Evolutionary conservation across 2,797 vertebrate species (phyloP).

Genomic region (Myotis myotis): DNA sequence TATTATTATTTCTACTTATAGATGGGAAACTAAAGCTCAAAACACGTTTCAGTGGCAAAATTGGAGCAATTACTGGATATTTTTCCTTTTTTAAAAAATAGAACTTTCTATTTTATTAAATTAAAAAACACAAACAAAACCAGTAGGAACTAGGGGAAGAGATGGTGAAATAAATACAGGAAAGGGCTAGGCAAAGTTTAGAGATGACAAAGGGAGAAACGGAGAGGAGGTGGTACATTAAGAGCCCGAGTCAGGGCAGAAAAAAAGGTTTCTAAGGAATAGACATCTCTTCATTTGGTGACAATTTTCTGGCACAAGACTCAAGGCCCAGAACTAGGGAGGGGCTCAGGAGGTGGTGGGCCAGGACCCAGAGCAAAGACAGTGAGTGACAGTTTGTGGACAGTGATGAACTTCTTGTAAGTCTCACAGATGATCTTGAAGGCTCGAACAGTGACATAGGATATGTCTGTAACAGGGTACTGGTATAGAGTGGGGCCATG

Average conservation of each 20-base stretch:
- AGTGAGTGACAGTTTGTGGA: constrained; percentile 92
- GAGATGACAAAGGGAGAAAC: not conserved
- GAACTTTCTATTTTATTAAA: constrained; percentile 66
- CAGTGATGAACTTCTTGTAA: constrained; percentile 94
- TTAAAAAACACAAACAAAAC: constrained; percentile 62
- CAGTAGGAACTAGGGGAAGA: not conserved
- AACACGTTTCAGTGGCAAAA: not conserved
- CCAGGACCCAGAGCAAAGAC: constrained; percentile 81
- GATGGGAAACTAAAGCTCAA: not conserved
- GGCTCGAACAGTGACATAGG: constrained; percentile 91
- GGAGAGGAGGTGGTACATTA: not conserved
- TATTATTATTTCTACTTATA: not conserved
- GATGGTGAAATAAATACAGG: not conserved
- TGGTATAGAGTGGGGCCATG: constrained; percentile 93
- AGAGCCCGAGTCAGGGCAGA: not conserved
- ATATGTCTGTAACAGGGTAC: constrained; percentile 96
- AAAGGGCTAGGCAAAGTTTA: not conserved
- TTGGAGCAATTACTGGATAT: not conserved
- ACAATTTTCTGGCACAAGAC: constrained; percentile 90
- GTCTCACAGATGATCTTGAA: constrained; percentile 97
- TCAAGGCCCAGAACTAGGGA: constrained; percentile 77
- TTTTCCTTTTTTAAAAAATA: not conserved
- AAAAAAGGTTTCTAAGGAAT: not conserved
- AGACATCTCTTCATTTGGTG: constrained; percentile 86
- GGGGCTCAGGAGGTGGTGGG: not conserved